These are phyloP conservation scores for Nomada ferruginata DNA, from an alignment of 2,888 invertebrate genomes.

Conservation along the genomic window DNA sequence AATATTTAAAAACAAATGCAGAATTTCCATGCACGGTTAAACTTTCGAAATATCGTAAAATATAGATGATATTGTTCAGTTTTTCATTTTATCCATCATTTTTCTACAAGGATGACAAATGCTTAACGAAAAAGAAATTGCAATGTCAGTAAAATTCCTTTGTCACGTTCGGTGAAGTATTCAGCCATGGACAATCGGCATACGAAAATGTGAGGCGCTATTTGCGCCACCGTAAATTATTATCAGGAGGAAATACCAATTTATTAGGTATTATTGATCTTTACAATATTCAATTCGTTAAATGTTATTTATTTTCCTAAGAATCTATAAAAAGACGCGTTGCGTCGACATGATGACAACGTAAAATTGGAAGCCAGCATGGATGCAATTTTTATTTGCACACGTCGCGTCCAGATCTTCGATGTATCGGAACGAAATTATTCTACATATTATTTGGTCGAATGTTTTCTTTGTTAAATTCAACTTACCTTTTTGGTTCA, in stretches of 20 bases:
- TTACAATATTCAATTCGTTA: background rate
- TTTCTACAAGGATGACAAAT: background rate
- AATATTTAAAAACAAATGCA: constrained; percentile 9
- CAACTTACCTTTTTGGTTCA: constrained; percentile 80
- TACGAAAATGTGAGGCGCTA: constrained; percentile 61
- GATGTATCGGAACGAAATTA: constrained; percentile 40
- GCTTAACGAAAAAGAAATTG: constrained; percentile 9
- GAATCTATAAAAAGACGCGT: constrained; percentile 66
- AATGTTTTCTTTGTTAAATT: background rate
- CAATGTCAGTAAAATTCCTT: constrained; percentile 60
- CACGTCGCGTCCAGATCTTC: constrained; percentile 10
- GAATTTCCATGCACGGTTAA: background rate
- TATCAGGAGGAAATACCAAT: background rate
- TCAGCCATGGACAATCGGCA: constrained; percentile 68
- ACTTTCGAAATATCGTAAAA: background rate
- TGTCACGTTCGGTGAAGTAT: constrained; percentile 68
- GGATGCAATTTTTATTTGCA: constrained; percentile 64
- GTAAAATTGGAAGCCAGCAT: constrained; percentile 82
- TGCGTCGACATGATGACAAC: constrained; percentile 84
- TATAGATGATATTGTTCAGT: background rate
- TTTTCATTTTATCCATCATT: background rate
- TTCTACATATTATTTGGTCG: constrained; percentile 7
- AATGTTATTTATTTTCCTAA: constrained; percentile 18
- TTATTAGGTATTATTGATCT: background rate
- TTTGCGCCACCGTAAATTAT: constrained; percentile 22